phyloP scores from a whole-genome alignment of 1,140 invertebrate species.

The Popillia japonica region DNA sequence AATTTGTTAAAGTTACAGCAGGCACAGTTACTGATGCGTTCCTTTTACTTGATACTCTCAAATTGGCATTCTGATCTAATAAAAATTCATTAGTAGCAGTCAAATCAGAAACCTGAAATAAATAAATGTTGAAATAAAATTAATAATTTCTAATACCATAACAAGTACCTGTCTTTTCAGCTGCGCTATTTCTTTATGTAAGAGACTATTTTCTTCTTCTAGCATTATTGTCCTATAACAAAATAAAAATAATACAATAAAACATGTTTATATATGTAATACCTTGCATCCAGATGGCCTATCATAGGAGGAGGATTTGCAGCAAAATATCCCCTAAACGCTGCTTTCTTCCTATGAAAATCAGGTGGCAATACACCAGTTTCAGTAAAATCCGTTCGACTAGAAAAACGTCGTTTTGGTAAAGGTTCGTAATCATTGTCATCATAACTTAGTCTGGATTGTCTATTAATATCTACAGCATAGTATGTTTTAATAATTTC shows the following conservation, averaged over 20 bases:
- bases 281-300: constrained; percentile 54
- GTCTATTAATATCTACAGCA: constrained; percentile 19
- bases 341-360: constrained; percentile 41
- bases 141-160: neutral
- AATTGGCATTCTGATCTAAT: constrained; percentile 80
- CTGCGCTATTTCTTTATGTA: constrained; percentile 77
- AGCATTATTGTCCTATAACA: constrained; percentile 65
- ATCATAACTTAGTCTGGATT: constrained; percentile 45
- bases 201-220: constrained; percentile 78
- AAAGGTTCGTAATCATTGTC: constrained; percentile 52
- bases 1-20: constrained; percentile 67
- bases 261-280: neutral
- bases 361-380: constrained; percentile 40
- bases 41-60: constrained; percentile 72
- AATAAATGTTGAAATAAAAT: neutral
- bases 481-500: neutral
- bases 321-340: constrained; percentile 58
- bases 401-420: constrained; percentile 51
- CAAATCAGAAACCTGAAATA: constrained; percentile 64
- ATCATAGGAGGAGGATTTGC: constrained; percentile 56
- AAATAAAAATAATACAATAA: constrained; percentile 41
- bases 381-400: neutral
- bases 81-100: constrained; percentile 85
- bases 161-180: constrained; percentile 71
- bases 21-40: constrained; percentile 66